A percentile compares a stretch with the other conserved stretches of the same genome.
Evolutionary conservation across 2,113 vertebrate species (phyloP).

Genomic region (Arvicanthis niloticus): DNA sequence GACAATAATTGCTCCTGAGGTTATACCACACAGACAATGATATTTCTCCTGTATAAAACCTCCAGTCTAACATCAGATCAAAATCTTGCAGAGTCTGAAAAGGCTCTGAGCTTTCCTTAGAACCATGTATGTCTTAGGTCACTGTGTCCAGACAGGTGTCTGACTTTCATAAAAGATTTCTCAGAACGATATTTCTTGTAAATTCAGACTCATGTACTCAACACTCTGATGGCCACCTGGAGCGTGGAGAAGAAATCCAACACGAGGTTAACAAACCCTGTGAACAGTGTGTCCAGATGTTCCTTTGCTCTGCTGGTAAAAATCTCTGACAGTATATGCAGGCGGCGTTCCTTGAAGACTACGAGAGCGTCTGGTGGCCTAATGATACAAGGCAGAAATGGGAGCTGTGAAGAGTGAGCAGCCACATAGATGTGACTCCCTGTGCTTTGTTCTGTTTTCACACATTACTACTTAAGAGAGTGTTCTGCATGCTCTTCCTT

Average conservation of each 20-base stretch:
- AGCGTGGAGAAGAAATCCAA: background rate
- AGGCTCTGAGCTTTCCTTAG: constrained; percentile 20
- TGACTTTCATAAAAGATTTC: constrained; percentile 25
- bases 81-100: constrained; percentile 23
- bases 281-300: background rate
- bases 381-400: background rate
- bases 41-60: background rate
- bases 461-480: background rate
- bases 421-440: background rate
- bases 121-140: constrained; percentile 9
- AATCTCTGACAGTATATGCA: background rate
- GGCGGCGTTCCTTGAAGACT: background rate
- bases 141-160: constrained; percentile 22
- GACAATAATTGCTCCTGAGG: constrained; percentile 25
- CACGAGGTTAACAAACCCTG: background rate
- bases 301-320: background rate
- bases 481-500: background rate
- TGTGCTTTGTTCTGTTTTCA: background rate
- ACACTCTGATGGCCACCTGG: background rate
- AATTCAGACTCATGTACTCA: constrained; percentile 35
- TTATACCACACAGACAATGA: background rate
- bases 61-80: background rate
- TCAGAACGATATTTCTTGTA: background rate
- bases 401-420: background rate
- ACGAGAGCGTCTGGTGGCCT: background rate